These are phyloP conservation scores for Lasioglossum albipes DNA, from an alignment of 1,140 invertebrate species.

Conservation along the genomic window DNA sequence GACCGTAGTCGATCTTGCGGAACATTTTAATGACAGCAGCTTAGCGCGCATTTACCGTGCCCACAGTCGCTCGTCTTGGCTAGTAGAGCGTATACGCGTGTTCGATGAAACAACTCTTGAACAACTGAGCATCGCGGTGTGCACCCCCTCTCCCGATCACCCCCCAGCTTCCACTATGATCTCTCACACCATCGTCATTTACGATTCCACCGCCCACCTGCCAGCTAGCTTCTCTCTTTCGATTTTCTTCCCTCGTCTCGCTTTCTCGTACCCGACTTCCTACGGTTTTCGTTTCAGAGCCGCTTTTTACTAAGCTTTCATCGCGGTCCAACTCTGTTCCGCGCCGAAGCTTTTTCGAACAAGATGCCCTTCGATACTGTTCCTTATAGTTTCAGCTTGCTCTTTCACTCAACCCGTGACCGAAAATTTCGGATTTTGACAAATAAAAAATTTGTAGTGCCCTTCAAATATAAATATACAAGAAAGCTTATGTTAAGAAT, in stretches of 20 bases:
- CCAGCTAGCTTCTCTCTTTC: background rate
- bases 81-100: conserved; percentile 68
- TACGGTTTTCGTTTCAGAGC: background rate
- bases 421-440: too few relatives aligned
- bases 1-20: conserved; percentile 76
- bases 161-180: conserved; percentile 5
- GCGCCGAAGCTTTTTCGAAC: background rate
- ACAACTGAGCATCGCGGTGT: conserved; percentile 70
- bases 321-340: background rate
- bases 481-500: too few relatives aligned
- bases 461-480: too few relatives aligned
- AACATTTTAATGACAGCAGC: conserved; percentile 80
- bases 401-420: background rate
- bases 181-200: conserved; percentile 38
- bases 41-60: conserved; percentile 71
- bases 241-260: background rate
- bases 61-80: conserved; percentile 69
- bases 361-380: background rate
- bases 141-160: background rate
- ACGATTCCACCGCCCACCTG: background rate
- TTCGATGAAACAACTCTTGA: conserved; percentile 73
- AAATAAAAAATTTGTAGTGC: too few relatives aligned
- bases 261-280: background rate
- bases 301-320: background rate
- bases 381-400: too few relatives aligned